phyloP scores from a whole-genome alignment of 2,888 invertebrate genomes.

The Nasonovia ribisnigri region DNA sequence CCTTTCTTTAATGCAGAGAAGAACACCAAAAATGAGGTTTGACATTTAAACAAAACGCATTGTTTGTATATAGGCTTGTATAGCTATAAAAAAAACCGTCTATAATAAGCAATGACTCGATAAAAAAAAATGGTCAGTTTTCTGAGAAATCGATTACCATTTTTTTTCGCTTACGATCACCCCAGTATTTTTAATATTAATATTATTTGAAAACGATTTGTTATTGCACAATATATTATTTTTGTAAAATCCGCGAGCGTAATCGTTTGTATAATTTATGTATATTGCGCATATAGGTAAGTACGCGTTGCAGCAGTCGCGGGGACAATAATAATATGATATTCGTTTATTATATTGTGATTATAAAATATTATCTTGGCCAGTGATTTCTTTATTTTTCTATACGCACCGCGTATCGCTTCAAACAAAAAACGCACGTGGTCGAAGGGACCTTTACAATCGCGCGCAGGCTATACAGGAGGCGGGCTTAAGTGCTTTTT shows the following conservation, averaged over 20 bases:
- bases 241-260: no score
- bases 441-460: not conserved
- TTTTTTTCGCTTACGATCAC: not conserved
- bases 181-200: not conserved
- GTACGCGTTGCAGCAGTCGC: not conserved
- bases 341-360: not conserved
- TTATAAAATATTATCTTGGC: not conserved
- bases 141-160: not conserved
- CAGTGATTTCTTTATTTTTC: not conserved
- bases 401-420: no score
- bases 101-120: not conserved
- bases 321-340: not conserved
- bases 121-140: not conserved
- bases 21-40: not conserved
- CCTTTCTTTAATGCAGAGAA: not conserved
- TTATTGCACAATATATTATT: not conserved
- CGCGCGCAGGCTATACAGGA: not conserved
- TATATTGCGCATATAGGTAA: not conserved
- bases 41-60: not conserved
- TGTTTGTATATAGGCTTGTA: not conserved
- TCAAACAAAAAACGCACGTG: not conserved
- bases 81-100: not conserved
- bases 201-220: not conserved
- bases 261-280: not conserved
- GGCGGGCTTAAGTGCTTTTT: slow-evolving; percentile 50